Conservation (phyloP, 1,140 invertebrate species). For the Lasioglossum albipes region DNA sequence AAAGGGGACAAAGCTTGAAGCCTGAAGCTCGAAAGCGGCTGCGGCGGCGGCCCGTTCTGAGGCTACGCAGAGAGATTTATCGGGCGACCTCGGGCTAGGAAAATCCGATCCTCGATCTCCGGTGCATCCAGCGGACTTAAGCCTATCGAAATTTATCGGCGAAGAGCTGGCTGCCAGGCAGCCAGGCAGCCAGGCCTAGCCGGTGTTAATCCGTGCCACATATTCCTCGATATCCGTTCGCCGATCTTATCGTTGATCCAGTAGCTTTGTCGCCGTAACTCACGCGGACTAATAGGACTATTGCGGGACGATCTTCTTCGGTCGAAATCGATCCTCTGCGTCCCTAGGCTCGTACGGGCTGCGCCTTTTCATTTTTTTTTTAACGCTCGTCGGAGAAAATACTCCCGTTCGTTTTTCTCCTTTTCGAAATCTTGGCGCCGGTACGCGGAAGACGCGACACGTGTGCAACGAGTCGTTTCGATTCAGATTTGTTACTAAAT, state of each 20-base stretch:
- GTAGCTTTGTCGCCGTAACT: slow-evolving; percentile 36
- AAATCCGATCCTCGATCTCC: slow-evolving; percentile 32
- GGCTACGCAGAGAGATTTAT: slow-evolving; percentile 15
- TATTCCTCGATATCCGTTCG: slow-evolving; percentile 33
- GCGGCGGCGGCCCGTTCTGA: not conserved
- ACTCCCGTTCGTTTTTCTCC: not conserved
- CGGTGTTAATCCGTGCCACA: slow-evolving; percentile 18
- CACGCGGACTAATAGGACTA: slow-evolving; percentile 34
- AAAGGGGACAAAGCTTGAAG: too few relatives aligned
- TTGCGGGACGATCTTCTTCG: slow-evolving; percentile 9
- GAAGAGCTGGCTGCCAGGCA: not conserved
- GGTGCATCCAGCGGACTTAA: slow-evolving; percentile 30
- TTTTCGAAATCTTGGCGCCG: too few relatives aligned
- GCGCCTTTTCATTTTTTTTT: not conserved
- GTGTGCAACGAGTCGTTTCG: too few relatives aligned
- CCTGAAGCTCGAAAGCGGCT: too few relatives aligned
- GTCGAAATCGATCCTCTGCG: slow-evolving; percentile 1
- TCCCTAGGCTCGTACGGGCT: not conserved
- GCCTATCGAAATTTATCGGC: slow-evolving; percentile 53
- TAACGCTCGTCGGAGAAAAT: not conserved
- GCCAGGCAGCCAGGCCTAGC: not conserved
- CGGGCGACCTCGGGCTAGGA: slow-evolving; percentile 22
- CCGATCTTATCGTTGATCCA: slow-evolving; percentile 43
- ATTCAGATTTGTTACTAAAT: too few relatives aligned
- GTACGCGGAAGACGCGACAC: too few relatives aligned